Conservation (phyloP, 1,140 invertebrate genomes). For the Pristionchus pacificus region DNA sequence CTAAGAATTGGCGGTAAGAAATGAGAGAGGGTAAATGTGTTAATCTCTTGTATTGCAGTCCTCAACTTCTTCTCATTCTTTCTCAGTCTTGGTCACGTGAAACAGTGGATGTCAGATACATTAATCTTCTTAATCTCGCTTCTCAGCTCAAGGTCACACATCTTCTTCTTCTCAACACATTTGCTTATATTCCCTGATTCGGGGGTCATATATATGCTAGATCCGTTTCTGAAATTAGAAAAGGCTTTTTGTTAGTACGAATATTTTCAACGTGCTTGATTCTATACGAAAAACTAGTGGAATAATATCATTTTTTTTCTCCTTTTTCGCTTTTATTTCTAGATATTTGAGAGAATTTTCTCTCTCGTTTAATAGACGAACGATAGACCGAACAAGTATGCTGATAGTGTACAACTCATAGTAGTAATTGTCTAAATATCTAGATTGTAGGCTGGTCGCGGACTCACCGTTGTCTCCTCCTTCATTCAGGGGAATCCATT, state of each 20-base stretch:
- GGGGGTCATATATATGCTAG: not conserved
- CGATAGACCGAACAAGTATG: too few species aligned
- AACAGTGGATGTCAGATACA: constrained; percentile 47
- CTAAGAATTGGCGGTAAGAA: constrained; percentile 50
- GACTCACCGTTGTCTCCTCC: constrained; percentile 84
- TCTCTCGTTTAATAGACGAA: too few species aligned
- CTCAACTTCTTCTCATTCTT: constrained; percentile 51
- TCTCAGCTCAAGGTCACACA: constrained; percentile 43
- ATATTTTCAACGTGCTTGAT: too few species aligned
- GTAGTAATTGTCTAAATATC: not conserved
- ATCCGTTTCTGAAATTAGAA: too few species aligned
- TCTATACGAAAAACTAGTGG: too few species aligned
- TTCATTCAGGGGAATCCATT: constrained; percentile 69
- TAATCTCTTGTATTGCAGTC: constrained; percentile 26
- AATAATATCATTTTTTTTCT: too few species aligned
- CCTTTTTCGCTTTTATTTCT: too few species aligned
- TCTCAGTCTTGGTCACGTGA: constrained; percentile 55
- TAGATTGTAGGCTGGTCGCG: constrained; percentile 62
- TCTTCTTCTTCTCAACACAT: too few species aligned
- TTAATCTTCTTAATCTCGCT: constrained; percentile 52
- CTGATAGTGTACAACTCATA: too few species aligned
- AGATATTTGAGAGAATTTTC: too few species aligned
- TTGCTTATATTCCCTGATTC: not conserved
- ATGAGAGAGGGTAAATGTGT: constrained; percentile 4
- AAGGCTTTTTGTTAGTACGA: too few species aligned